A percentile compares a stretch with the other conserved stretches of the same genome.
These are phyloP conservation scores for Aphis craccivora DNA, from an alignment of 1,140 invertebrate species.

Conservation along the genomic window DNA sequence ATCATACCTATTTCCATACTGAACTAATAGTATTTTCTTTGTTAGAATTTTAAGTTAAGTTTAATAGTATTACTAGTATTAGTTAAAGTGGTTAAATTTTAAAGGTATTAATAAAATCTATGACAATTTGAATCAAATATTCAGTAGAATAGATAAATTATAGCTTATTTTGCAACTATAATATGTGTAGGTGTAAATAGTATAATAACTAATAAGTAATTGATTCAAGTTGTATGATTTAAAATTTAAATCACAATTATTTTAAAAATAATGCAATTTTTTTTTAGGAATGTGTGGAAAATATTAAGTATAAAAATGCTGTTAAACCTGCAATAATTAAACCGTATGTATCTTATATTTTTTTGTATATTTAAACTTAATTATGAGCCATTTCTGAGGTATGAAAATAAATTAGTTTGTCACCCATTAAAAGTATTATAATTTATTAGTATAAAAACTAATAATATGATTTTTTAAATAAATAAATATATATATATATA, in stretches of 20 bases:
- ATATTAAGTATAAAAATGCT: neutral
- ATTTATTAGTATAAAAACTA: too few species aligned
- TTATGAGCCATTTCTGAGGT: neutral
- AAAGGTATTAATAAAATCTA: neutral
- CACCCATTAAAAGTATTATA: neutral
- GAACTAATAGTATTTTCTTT: neutral
- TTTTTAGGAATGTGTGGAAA: conserved; percentile 33
- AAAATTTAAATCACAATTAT: neutral
- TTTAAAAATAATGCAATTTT: neutral
- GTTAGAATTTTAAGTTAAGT: neutral
- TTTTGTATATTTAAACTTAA: neutral
- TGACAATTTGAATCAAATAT: neutral
- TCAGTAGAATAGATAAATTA: neutral
- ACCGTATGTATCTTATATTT: neutral
- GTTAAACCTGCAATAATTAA: neutral
- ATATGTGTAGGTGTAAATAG: neutral
- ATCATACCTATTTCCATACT: too few species aligned
- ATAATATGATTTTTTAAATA: too few species aligned
- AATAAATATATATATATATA: too few species aligned
- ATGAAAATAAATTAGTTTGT: neutral
- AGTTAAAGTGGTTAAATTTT: too few species aligned
- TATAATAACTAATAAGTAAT: neutral
- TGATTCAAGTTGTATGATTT: neutral
- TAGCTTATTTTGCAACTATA: neutral
- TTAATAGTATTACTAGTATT: neutral